Evolutionary conservation across 2,797 vertebrate species (phyloP).

Genomic region (Coregonus ussuriensis): DNA sequence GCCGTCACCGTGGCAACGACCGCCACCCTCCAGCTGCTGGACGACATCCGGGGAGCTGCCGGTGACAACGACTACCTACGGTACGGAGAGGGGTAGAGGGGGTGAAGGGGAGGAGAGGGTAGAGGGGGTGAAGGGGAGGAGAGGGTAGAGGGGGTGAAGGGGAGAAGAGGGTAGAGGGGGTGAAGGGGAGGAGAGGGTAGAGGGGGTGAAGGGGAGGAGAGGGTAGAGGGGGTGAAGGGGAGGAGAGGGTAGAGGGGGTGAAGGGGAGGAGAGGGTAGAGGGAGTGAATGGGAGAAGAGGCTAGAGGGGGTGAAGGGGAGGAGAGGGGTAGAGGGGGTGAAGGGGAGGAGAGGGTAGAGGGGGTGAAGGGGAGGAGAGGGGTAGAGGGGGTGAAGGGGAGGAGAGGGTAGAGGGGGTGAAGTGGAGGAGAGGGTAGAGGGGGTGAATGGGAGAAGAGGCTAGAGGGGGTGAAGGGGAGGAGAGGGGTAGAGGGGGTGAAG

Average conservation of each 20-base stretch:
- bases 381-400: not conserved
- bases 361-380: too few species aligned
- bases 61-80: slow-evolving; percentile 68
- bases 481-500: not conserved
- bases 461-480: not conserved
- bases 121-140: not conserved
- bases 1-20: slow-evolving; percentile 63
- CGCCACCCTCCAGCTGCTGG: slow-evolving; percentile 65
- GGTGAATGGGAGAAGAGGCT: not conserved
- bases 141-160: not conserved
- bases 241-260: not conserved
- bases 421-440: not conserved
- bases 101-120: not conserved
- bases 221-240: not conserved
- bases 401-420: not conserved
- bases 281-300: too few species aligned
- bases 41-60: slow-evolving; percentile 63
- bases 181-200: not conserved
- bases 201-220: not conserved
- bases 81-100: slow-evolving; percentile 38
- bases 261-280: not conserved
- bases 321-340: not conserved
- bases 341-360: not conserved
- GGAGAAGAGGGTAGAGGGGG: not conserved
- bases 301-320: too few species aligned